Conservation (phyloP, 2,888 invertebrate genomes). For the Macroteleia sp. region DNA sequence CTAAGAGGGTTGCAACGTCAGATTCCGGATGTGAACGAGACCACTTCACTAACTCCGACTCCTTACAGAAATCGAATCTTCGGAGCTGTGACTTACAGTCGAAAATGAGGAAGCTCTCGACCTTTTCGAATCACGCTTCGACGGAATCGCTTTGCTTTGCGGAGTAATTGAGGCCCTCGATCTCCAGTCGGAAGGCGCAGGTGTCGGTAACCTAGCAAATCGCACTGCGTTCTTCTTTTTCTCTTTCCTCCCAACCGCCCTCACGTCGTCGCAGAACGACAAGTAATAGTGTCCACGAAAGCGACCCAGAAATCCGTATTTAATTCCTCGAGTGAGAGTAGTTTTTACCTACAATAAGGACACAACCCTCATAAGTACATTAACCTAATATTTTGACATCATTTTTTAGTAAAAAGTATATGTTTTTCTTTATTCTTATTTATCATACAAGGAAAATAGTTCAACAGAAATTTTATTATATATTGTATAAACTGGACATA, state of each 20-base stretch:
- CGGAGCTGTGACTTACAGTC: slow-evolving; percentile 21
- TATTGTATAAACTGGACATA: too few relatives aligned
- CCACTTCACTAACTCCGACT: slow-evolving; percentile 47
- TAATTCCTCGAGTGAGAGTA: slow-evolving; percentile 74
- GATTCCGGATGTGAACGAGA: slow-evolving; percentile 65
- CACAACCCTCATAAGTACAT: too few relatives aligned
- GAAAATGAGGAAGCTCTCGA: slow-evolving; percentile 38
- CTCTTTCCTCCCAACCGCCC: background rate
- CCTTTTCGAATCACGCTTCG: slow-evolving; percentile 25
- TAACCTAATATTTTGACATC: too few relatives aligned
- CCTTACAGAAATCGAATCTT: slow-evolving; percentile 53
- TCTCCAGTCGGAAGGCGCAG: slow-evolving; percentile 58
- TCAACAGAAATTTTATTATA: too few relatives aligned
- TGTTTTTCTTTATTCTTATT: too few relatives aligned
- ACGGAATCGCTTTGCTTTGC: background rate
- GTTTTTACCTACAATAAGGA: too few relatives aligned
- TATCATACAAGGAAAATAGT: too few relatives aligned
- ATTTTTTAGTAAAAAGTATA: too few relatives aligned
- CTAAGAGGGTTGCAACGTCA: slow-evolving; percentile 62
- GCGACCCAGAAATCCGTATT: slow-evolving; percentile 75
- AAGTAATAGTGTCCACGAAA: slow-evolving; percentile 76
- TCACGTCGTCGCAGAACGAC: slow-evolving; percentile 62
- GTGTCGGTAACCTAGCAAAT: slow-evolving; percentile 74
- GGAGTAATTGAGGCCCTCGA: slow-evolving; percentile 44
- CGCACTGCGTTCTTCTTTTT: slow-evolving; percentile 73